Conservation (phyloP, 2,797 vertebrate genomes). For the Pipistrellus pipistrellus region DNA sequence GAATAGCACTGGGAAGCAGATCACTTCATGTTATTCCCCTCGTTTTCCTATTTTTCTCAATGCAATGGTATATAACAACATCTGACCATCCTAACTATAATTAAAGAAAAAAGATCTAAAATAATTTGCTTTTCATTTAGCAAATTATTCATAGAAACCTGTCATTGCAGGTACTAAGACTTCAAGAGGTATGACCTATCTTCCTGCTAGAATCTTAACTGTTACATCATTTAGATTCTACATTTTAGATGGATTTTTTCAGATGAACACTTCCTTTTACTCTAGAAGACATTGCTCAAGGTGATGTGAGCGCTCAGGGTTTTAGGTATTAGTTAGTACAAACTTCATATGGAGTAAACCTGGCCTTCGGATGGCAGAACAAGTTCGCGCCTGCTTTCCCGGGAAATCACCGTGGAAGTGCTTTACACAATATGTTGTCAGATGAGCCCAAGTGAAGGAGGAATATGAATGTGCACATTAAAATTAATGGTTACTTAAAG, state of each 20-base stretch:
- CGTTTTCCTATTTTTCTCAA: neutral
- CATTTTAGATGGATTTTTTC: neutral
- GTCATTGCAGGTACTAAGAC: neutral
- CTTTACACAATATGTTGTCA: neutral
- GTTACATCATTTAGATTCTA: neutral
- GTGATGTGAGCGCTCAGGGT: neutral
- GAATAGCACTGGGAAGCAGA: neutral
- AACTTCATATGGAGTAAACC: constrained; percentile 12
- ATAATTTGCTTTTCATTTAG: neutral
- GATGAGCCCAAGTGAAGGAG: neutral
- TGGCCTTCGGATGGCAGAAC: neutral
- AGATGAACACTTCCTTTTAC: constrained; percentile 7
- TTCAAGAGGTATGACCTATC: neutral
- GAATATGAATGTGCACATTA: neutral
- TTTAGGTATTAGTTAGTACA: neutral
- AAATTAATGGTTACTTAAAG: constrained; percentile 34
- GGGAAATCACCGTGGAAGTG: neutral
- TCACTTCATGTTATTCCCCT: neutral
- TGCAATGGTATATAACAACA: neutral
- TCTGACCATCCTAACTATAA: neutral
- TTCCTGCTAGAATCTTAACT: neutral
- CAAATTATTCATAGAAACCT: neutral
- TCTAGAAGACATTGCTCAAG: neutral
- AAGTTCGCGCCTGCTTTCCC: neutral
- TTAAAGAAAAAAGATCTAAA: constrained; percentile 18